Evolutionary conservation across 2,888 invertebrate genomes (phyloP), one percentile per base, ranked within the genome.

Genomic region (Crossocerus cetratus): DNA sequence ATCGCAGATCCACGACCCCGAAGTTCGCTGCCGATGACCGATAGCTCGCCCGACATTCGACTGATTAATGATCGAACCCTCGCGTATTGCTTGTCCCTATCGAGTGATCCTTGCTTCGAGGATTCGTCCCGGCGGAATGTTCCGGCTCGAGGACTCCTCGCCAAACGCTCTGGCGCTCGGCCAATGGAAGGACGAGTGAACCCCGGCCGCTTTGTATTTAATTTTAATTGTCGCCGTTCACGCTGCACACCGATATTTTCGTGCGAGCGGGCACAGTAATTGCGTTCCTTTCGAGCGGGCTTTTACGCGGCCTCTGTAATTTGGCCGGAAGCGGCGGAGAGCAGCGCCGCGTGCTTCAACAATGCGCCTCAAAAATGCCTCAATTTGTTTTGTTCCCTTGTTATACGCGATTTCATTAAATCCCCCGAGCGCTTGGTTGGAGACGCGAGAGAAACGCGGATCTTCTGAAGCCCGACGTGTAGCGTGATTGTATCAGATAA

Each of bases 1-100:
- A 69, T 55, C 60, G 43, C 45, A 42, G 59, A 78, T 71, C 5
- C 76, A 43, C 72, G 69, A 72, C 23, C 53, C 62, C 49, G 62
- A 72, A 69, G 62, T 63, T 64, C 21, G 53, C n/a, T 18, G 2
- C 21, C 42, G 49, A 43, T 55, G 16, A 22, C 45, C 45, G 63
- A 64, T 60, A 45, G 56, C 74, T 74, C 59, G 65, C 69, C 56
- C 69, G 16, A 8, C 65, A 65, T 72, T 67, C 55, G 60, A 56
- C 18, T 14, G 23, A 32, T 57, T 57, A 32, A 32, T 55, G 14
- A 20, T 20, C 55, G 55, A 18, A 55, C 11, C 22, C 21, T 55
- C 32, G 32, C 32, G 32, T 8, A 32, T 32, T 32, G 32, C 32
- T 32, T 32, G 32, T 32, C 32, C 32, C 32, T 32, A 32, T 32